Evolutionary conservation across 92 coral and sea anemone species (phyloP).

Genomic region (Blastomussa wellsi): DNA sequence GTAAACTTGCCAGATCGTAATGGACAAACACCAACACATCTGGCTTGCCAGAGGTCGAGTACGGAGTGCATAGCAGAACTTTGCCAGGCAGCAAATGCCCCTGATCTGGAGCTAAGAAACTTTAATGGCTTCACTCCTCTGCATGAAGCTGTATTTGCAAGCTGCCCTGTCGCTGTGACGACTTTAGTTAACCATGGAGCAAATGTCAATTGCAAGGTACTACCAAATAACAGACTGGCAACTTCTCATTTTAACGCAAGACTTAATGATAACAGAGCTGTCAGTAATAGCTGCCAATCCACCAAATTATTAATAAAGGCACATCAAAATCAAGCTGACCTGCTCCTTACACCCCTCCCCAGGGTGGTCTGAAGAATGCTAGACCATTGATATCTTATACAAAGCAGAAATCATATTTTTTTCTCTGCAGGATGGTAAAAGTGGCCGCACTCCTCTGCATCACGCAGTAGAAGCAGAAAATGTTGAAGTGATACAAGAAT

Average conservation of each 20-base stretch:
- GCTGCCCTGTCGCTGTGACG: constrained; percentile 57
- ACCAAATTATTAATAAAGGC: too few relatives aligned
- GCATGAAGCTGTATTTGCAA: constrained; percentile 80
- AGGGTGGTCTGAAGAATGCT: too few relatives aligned
- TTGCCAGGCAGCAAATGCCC: constrained; percentile 13
- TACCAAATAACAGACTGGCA: not conserved
- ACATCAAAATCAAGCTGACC: too few relatives aligned
- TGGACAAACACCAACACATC: constrained; percentile 90
- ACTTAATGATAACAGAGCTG: too few relatives aligned
- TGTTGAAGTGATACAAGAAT: constrained; percentile 51
- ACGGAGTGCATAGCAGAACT: constrained; percentile 73
- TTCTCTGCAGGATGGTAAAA: constrained; percentile 85
- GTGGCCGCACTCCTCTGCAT: constrained; percentile 96
- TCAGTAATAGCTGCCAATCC: too few relatives aligned
- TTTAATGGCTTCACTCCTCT: constrained; percentile 84
- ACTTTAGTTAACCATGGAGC: constrained; percentile 81
- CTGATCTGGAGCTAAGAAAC: constrained; percentile 68
- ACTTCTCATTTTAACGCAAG: not conserved
- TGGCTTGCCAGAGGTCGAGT: constrained; percentile 80
- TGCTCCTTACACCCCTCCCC: too few relatives aligned
- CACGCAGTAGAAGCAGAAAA: constrained; percentile 87
- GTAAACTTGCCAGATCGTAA: constrained; percentile 88
- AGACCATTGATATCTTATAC: too few relatives aligned
- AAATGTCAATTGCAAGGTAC: constrained; percentile 82
- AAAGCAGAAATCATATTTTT: too few relatives aligned